phyloP scores from a whole-genome alignment of 2,888 invertebrate genomes.

The Aleiodes leptofemur region DNA sequence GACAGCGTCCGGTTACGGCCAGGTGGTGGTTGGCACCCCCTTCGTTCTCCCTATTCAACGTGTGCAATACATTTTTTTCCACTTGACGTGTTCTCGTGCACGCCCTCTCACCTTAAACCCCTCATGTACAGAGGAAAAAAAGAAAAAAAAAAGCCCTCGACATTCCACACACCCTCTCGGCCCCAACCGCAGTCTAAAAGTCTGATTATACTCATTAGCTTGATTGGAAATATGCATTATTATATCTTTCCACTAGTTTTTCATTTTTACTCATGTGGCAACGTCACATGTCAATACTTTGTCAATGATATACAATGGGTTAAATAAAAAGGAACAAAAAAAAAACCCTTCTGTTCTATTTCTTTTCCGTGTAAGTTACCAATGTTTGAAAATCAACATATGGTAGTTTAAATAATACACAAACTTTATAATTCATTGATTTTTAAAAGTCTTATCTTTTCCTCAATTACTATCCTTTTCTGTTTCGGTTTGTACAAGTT shows the following conservation, averaged over 20 bases:
- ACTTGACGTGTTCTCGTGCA: constrained; percentile 35
- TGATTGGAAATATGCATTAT: constrained; percentile 66
- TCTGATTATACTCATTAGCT: constrained; percentile 67
- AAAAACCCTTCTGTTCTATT: constrained; percentile 1
- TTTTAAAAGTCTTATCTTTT: constrained; percentile 9
- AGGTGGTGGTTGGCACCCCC: constrained; percentile 45
- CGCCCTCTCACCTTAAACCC: constrained; percentile 52
- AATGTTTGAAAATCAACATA: constrained; percentile 2
- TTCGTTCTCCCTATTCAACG: constrained; percentile 37
- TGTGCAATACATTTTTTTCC: constrained; percentile 32
- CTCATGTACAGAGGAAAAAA: constrained; percentile 3
- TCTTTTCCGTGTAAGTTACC: constrained; percentile 2
- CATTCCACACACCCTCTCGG: constrained; percentile 36
- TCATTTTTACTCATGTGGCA: constrained; percentile 7
- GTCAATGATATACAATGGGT: neutral
- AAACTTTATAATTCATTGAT: constrained; percentile 26
- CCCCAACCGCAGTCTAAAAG: constrained; percentile 40
- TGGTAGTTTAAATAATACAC: constrained; percentile 26
- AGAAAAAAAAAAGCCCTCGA: constrained; percentile 20
- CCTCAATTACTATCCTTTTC: neutral
- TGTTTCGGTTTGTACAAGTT: neutral
- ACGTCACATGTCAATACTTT: constrained; percentile 1
- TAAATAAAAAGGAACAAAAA: neutral
- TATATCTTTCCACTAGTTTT: constrained; percentile 45
- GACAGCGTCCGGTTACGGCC: constrained; percentile 31